These are phyloP conservation scores for Gnathonemus longibarbis DNA, from an alignment of 2,113 vertebrate species.

Conservation along the genomic window DNA sequence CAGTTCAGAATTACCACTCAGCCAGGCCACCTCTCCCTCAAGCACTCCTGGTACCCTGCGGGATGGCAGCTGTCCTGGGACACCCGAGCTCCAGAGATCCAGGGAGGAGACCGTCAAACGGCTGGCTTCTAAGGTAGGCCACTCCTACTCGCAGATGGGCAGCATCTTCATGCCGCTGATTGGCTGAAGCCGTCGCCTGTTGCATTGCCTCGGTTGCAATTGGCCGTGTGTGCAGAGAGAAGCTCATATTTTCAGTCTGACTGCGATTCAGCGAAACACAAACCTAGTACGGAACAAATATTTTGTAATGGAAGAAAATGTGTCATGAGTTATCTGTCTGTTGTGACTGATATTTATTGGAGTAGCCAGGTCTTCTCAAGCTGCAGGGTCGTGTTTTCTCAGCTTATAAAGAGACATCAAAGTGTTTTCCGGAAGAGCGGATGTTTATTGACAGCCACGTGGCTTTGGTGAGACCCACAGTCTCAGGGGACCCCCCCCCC, in stretches of 20 bases:
- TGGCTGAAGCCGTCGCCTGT: neutral
- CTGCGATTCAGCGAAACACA: neutral
- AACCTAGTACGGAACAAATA: neutral
- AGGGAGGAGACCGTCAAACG: conserved; percentile 70
- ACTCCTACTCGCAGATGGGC: neutral
- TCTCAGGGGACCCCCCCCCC: neutral
- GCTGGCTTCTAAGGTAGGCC: conserved; percentile 80
- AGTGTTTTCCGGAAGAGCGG: neutral
- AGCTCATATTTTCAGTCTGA: neutral
- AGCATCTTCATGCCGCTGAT: neutral
- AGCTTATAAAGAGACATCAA: neutral
- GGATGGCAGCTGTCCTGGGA: conserved; percentile 40
- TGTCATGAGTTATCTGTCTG: neutral
- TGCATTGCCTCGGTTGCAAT: neutral
- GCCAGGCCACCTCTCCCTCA: conserved; percentile 52
- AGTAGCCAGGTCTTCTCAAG: neutral
- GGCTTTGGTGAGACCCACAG: neutral
- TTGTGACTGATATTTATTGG: neutral
- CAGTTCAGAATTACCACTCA: conserved; percentile 64
- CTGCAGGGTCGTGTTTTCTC: neutral
- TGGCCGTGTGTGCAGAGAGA: neutral
- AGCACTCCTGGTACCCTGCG: conserved; percentile 48
- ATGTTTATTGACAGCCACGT: neutral
- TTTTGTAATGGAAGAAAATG: neutral
- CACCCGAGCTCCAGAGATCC: conserved; percentile 58